Evolutionary conservation across 2,888 invertebrate genomes (phyloP), one percentile per base, ranked within the genome.

Genomic region (Crematogaster levior): DNA sequence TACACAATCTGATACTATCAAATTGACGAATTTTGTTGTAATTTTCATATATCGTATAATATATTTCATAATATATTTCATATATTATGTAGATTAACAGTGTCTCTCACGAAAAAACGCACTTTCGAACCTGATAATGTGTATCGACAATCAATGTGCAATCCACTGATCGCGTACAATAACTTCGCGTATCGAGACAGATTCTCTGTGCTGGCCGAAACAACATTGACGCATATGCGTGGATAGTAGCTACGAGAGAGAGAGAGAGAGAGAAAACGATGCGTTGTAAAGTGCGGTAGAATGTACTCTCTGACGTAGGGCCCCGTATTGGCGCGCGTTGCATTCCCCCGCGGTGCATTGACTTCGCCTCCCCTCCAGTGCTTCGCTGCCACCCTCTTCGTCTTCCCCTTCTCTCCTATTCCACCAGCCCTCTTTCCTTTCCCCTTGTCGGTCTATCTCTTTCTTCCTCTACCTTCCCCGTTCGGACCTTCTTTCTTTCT

Each of bases 341-440:
- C 93, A 93, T 94, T 94, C 93, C 92, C 93, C 92, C 90, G 92
- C 90, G 92, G 93, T 93, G 93, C 93, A 94, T 94, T 93, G 93
- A 93, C 94, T 94, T 92, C 89, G 90, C 89, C 82, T 88, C 88
- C 90, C 90, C 86, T 86, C 89, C 85, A 81, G 80, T 83, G 70
- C 84, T 83, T 83, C 88, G 82, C 81, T 81, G 61, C 83, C 83
- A 84, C 86, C 74, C 82, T 75, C 74, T 81, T 66, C 74, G 70
- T 66, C 40, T 48, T 40, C 73, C 75, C 84, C 79, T 83, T 66
- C 81, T 68, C 83, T 56, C 48, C 46, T 61, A 63, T 60, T 65
- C 58, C 24, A 65, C 60, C 40, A 56, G 80, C 80, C 43, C 68
- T 63, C 60, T 80, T 58, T 81, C 63, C 81, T 77, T 63, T 48